Conservation (phyloP, 2,797 vertebrate genomes). For the Scolopax rusticola region DNA sequence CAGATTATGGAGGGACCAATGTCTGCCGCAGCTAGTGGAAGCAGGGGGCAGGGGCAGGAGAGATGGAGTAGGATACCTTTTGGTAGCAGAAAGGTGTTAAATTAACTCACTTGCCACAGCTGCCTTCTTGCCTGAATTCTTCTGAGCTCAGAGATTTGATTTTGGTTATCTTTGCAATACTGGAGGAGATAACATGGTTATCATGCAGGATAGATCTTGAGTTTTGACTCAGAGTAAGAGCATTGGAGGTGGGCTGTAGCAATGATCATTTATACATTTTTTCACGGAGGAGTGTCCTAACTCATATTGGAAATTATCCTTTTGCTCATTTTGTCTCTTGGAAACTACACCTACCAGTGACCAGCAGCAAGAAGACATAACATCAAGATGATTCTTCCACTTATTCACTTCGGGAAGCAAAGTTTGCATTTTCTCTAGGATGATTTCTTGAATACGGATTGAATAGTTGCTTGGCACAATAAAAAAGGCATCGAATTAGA, state of each 20-base stretch:
- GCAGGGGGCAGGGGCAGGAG: background rate
- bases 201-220: background rate
- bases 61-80: background rate
- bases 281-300: background rate
- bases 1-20: background rate
- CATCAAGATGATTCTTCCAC: background rate
- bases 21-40: background rate
- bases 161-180: background rate
- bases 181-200: background rate
- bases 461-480: background rate
- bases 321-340: background rate
- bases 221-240: background rate
- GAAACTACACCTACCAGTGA: background rate
- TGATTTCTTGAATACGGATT: background rate
- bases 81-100: background rate
- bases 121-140: background rate
- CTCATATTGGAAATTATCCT: background rate
- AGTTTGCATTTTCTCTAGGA: background rate
- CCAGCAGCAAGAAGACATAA: background rate
- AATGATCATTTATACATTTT: background rate
- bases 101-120: background rate
- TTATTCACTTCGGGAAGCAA: background rate
- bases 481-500: background rate
- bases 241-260: background rate
- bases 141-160: background rate